A percentile compares a stretch with the other conserved stretches of the same genome.
phyloP scores from a whole-genome alignment of 2,113 vertebrate genomes.

The Peucedramus taeniatus region DNA sequence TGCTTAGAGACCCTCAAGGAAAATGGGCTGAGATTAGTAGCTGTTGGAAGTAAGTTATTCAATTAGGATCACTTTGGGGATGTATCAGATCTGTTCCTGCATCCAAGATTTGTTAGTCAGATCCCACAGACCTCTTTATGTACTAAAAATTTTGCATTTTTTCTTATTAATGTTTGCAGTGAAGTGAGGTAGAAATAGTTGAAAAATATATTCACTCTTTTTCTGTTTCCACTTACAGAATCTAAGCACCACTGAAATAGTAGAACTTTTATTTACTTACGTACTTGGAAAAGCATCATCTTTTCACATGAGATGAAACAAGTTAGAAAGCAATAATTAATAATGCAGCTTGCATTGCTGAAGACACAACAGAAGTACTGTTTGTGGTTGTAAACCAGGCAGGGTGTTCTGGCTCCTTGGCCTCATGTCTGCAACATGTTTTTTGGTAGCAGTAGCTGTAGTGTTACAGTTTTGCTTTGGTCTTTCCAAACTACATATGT shows the following conservation, averaged over 20 bases:
- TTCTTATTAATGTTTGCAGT: neutral
- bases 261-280: neutral
- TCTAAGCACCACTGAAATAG: neutral
- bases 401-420: neutral
- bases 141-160: neutral
- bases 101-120: neutral
- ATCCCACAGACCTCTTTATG: neutral
- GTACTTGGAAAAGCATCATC: neutral
- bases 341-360: neutral
- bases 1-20: neutral
- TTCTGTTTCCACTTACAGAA: neutral
- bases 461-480: accelerated
- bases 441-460: neutral
- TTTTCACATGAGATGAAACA: neutral
- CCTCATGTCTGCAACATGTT: neutral
- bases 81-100: neutral
- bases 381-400: neutral
- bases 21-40: neutral
- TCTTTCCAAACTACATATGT: neutral
- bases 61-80: neutral
- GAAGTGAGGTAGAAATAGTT: neutral
- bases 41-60: neutral
- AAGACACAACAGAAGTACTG: neutral
- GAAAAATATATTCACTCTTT: neutral
- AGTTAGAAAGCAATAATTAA: neutral